A percentile compares a stretch with the other conserved stretches of the same genome.
phyloP scores from a whole-genome alignment of 2,113 vertebrate genomes.

The Rhineura floridana region DNA sequence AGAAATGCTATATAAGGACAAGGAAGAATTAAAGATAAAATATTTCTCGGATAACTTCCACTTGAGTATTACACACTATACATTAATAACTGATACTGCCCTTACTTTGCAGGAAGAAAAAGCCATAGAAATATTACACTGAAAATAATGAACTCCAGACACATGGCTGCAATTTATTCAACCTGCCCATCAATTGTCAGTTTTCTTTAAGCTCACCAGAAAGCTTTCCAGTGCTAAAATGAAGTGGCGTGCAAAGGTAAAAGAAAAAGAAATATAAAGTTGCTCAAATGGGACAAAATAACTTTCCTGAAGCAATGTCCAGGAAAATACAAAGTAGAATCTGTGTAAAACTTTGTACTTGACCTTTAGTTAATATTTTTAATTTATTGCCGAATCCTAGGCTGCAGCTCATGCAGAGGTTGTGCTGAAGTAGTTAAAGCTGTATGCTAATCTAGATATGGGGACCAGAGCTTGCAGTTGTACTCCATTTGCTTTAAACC shows the following conservation, averaged over 20 bases:
- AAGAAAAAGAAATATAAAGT: slow-evolving; percentile 40
- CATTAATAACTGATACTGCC: slow-evolving; percentile 23
- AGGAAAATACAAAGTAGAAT: slow-evolving; percentile 29
- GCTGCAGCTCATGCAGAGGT: background rate
- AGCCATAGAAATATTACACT: slow-evolving; percentile 43
- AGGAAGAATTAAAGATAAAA: fast-evolving
- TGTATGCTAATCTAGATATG: background rate
- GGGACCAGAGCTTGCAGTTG: background rate
- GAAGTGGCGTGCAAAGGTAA: slow-evolving; percentile 35
- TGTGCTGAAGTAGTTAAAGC: background rate
- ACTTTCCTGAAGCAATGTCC: slow-evolving; percentile 18
- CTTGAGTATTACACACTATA: background rate
- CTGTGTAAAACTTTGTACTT: background rate
- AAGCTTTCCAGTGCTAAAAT: slow-evolving; percentile 47
- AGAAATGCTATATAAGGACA: background rate
- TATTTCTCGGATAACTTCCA: slow-evolving; percentile 9
- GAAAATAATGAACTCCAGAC: slow-evolving; percentile 37
- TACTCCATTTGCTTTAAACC: background rate
- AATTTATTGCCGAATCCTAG: background rate
- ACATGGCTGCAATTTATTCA: slow-evolving; percentile 57
- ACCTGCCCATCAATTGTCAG: slow-evolving; percentile 44
- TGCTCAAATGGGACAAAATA: slow-evolving; percentile 35
- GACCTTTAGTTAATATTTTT: slow-evolving; percentile 29
- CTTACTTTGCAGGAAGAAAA: slow-evolving; percentile 35
- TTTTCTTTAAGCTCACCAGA: slow-evolving; percentile 45